A percentile compares a stretch with the other conserved stretches of the same genome.
Conservation (phyloP, 2,113 vertebrate species). For the Mastomys coucha region DNA sequence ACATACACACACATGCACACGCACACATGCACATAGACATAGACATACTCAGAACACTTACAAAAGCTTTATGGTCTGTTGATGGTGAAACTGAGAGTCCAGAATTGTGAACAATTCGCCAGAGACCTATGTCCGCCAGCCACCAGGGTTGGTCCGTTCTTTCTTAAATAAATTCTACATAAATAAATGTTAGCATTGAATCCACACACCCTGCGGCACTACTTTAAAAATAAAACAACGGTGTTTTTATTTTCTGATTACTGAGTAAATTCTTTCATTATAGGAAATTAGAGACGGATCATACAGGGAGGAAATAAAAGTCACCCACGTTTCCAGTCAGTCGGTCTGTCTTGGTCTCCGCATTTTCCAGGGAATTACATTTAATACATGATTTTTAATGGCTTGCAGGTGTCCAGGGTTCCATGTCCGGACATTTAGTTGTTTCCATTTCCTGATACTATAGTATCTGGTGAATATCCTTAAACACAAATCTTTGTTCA, state of each 20-base stretch:
- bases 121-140: neutral
- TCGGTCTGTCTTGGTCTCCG: neutral
- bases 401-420: neutral
- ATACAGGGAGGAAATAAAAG: neutral
- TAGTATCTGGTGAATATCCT: neutral
- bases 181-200: neutral
- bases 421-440: neutral
- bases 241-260: constrained; percentile 43
- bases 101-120: neutral
- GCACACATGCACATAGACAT: no score
- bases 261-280: constrained; percentile 7
- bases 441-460: neutral
- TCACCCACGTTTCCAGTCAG: neutral
- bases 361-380: neutral
- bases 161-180: neutral
- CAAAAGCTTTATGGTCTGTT: neutral
- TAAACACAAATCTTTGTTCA: neutral
- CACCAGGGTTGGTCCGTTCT: neutral
- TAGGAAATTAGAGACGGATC: constrained; percentile 41
- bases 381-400: neutral
- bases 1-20: neutral
- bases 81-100: neutral
- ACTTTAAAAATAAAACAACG: constrained; percentile 50
- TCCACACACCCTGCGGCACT: neutral
- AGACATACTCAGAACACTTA: neutral